These are phyloP conservation scores for Leptinotarsa tumamoca DNA, from an alignment of 2,888 invertebrate species.

Conservation along the genomic window DNA sequence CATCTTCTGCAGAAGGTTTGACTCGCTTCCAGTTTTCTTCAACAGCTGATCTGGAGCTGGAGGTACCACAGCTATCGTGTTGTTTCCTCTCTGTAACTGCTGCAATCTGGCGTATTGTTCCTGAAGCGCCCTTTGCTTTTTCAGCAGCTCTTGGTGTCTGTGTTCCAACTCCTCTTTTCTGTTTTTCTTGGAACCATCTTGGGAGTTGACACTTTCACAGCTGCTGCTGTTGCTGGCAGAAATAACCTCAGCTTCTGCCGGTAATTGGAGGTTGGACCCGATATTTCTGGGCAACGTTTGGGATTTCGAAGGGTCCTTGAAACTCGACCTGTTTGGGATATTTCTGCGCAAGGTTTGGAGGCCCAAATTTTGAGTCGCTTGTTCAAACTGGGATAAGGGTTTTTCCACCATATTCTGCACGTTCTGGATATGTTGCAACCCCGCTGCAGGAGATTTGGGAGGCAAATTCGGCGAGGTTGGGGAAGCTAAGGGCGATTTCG, in stretches of 20 bases:
- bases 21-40: constrained; percentile 91
- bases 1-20: constrained; percentile 87
- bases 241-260: constrained; percentile 60
- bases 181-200: constrained; percentile 74
- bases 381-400: constrained; percentile 64
- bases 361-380: constrained; percentile 65
- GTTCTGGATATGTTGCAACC: constrained; percentile 65
- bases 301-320: constrained; percentile 61
- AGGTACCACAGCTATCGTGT: constrained; percentile 73
- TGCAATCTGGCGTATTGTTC: constrained; percentile 92
- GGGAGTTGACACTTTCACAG: constrained; percentile 81
- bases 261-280: constrained; percentile 62
- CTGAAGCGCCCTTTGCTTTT: constrained; percentile 89
- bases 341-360: constrained; percentile 66
- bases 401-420: constrained; percentile 64
- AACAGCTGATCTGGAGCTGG: constrained; percentile 74
- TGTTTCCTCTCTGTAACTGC: constrained; percentile 84
- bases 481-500: constrained; percentile 87
- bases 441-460: constrained; percentile 68
- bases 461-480: constrained; percentile 82
- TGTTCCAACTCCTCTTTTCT: constrained; percentile 85
- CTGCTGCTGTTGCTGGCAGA: constrained; percentile 78
- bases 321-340: constrained; percentile 60
- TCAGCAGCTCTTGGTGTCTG: constrained; percentile 88
- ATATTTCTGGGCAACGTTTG: constrained; percentile 66